Base-by-base conservation (phyloP, 2,888 invertebrate species). In the Chymomyza caudatula region DNA sequence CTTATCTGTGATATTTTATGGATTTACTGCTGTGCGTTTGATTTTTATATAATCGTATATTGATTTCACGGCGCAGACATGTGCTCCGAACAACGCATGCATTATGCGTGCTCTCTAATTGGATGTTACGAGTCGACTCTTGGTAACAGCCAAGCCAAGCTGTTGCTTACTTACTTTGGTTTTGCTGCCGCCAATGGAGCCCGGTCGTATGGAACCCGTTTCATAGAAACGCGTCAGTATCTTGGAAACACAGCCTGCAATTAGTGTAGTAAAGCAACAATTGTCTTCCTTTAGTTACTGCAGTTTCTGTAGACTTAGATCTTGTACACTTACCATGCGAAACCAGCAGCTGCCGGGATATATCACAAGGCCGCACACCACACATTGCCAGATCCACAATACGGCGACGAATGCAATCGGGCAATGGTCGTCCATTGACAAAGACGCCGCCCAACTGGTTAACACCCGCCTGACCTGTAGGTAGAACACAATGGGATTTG, bases 371-470 rank as follows among this genome's bases (percentile, higher is more conserved):
- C 52, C 98, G 91, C 0, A 98, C 98, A 0, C 98, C 98, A 91
- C 97, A 94, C 86, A 98, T 92, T 23, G 98, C 98, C 87, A 98
- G 92, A 89, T 98, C 98, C 1, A 98, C 98, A 77, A 98, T 98
- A 72, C 97, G 93, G 73, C 97, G 94, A 67, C 98, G 93, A 17
- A 98, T 97, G 86, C 96, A 97, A 89, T 98, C 97, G 2, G 98
- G 98, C 65, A 98, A 92, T 2, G 98, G 98, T n/a, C 98, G 94
- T 0, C 98, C 98, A 90, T 98, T 98, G 11, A 98, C 98, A 90
- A 98, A 98, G 65, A 98, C 97, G 49, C 98, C 98, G 57, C 98
- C 98, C 78, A 98, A 92, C 92, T 98, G 98, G 92, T 98, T 98
- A 52, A 98, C 97, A 76, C 98, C 98, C 51, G 97, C 97, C 92